Evolutionary conservation across 2,113 vertebrate species (phyloP), one percentile per base, ranked within the genome.

Genomic region (Scophthalmus maximus): DNA sequence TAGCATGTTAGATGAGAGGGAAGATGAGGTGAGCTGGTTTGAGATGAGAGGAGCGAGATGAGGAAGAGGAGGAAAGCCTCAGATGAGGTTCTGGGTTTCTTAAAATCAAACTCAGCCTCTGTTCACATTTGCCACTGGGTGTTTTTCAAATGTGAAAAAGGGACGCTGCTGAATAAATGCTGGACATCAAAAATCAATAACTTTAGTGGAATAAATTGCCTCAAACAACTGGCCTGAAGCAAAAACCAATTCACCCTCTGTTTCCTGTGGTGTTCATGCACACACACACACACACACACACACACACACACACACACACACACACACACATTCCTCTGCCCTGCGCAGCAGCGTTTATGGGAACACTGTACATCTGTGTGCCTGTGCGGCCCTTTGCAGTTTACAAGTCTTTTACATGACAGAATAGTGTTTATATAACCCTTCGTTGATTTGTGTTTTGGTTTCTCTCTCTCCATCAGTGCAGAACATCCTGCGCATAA

Each of bases 371-470:
- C 18, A 47, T 61, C 25, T 36, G 22, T 36, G 67, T 20, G 60
- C 34, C 53, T 58, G 4, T 68, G 68, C 22, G 27, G 56, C 30
- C 30, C 8, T 32, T 32, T 32, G 20, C 40, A 30, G 52, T 67
- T 83, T 27, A 50, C 18, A 61, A 15, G 26, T 50, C 10, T 46
- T 50, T 52, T 63, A 23, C 64, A 34, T 40, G 71, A 55, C 56
- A 32, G 34, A 32, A 52, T 42, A 4, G 59, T 62, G 73, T 78
- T 87, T 87, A 80, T 73, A 36, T 85, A 87, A 88, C 64, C 75
- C 30, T 65, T 55, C 49, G 67, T 58, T 75, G 56, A 70, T 73
- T 73, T 36, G 59, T 63, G n/a, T 75, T 64, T 57, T 27, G 36
- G 14, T 46, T 78, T 18, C 17, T 73, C 66, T 79, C 59, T 73